These are phyloP conservation scores for Hipparchia sbordonii DNA, from an alignment of 2,888 invertebrate genomes.

Conservation along the genomic window DNA sequence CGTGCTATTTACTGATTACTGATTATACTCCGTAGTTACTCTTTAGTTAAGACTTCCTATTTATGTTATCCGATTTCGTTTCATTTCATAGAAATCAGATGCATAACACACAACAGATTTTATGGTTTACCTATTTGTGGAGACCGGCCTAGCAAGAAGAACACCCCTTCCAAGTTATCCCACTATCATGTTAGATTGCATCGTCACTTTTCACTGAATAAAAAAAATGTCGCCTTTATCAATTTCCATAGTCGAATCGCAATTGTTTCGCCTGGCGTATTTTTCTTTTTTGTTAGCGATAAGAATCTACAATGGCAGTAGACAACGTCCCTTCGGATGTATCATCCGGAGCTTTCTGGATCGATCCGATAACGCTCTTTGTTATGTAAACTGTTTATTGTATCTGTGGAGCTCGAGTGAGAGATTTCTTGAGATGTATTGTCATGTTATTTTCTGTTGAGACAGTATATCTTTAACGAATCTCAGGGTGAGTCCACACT, in stretches of 20 bases:
- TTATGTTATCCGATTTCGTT: too few species aligned
- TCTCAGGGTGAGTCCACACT: too few species aligned
- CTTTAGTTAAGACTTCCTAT: too few species aligned
- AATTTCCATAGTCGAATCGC: neutral
- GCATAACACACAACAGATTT: too few species aligned
- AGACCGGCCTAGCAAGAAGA: too few species aligned
- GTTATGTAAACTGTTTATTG: conserved; percentile 27
- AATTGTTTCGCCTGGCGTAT: neutral
- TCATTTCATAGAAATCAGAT: too few species aligned
- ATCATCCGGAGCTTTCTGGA: conserved; percentile 19
- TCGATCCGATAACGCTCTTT: conserved; percentile 17
- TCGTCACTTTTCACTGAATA: too few species aligned
- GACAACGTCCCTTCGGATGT: conserved; percentile 10
- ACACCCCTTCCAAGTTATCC: too few species aligned
- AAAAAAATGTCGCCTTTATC: neutral
- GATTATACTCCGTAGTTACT: too few species aligned
- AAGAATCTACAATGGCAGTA: conserved; percentile 13
- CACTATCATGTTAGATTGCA: too few species aligned
- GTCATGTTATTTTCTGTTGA: neutral
- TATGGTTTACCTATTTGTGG: too few species aligned
- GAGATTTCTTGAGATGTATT: neutral
- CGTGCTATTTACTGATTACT: too few species aligned
- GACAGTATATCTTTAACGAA: neutral
- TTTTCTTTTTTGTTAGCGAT: neutral
- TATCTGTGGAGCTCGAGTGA: neutral